Percentiles rank a stretch among this genome's conserved stretches.
phyloP scores from a whole-genome alignment of 2,113 vertebrate species.

The Trogon surrucura region DNA sequence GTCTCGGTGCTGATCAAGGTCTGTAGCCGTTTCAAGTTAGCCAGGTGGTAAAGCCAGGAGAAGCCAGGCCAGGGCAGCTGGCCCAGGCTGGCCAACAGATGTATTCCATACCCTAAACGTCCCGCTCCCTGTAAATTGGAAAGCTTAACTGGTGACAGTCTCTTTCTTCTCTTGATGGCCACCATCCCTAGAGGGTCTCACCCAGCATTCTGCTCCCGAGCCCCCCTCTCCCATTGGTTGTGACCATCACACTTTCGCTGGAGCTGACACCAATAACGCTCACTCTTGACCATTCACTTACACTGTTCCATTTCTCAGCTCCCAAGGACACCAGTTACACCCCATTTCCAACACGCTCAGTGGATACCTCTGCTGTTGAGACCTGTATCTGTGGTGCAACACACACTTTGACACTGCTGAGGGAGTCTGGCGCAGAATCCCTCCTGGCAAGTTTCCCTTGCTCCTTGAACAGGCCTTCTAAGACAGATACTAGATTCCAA shows the following conservation, averaged over 20 bases:
- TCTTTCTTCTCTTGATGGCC: too few species aligned
- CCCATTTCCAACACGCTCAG: not conserved
- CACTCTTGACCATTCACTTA: not conserved
- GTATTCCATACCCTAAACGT: too few species aligned
- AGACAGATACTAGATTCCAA: not conserved
- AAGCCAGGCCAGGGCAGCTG: too few species aligned
- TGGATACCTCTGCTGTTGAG: not conserved
- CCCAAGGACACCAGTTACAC: not conserved
- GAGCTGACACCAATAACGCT: not conserved
- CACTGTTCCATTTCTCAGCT: not conserved
- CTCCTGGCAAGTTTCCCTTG: not conserved
- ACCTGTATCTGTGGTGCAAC: rapidly evolving
- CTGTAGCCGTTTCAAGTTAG: too few species aligned
- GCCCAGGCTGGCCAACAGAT: too few species aligned
- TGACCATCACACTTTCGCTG: not conserved
- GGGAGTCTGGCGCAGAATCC: not conserved
- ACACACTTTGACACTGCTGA: not conserved
- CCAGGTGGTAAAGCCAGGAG: too few species aligned
- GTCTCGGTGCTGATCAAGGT: too few species aligned
- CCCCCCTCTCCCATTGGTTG: too few species aligned
- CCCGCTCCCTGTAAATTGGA: too few species aligned
- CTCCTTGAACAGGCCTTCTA: not conserved
- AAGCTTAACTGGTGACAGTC: too few species aligned
- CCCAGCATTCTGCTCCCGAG: too few species aligned
- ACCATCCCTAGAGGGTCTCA: too few species aligned